Conservation (phyloP, 1,140 invertebrate genomes). For the Aphidius ervi region DNA sequence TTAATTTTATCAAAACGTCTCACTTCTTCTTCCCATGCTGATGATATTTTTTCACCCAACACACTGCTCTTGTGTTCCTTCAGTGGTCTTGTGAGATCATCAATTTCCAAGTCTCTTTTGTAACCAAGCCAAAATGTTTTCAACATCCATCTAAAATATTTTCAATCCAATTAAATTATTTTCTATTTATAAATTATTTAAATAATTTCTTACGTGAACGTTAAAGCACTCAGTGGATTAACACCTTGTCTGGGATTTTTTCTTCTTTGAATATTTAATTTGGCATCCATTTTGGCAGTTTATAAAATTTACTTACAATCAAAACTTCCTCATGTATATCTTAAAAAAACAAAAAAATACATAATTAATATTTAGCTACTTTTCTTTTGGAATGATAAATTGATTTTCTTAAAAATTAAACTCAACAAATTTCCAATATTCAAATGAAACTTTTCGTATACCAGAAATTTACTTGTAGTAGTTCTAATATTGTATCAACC, state of each 20-base stretch:
- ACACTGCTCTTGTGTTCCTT: constrained; percentile 54
- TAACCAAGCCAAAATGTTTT: constrained; percentile 63
- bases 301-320: too few relatives aligned
- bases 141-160: constrained; percentile 59
- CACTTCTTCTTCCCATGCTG: constrained; percentile 40
- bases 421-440: too few relatives aligned
- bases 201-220: constrained; percentile 54
- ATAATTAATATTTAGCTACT: too few relatives aligned
- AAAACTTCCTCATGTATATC: too few relatives aligned
- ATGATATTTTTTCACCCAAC: constrained; percentile 49
- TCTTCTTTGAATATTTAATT: constrained; percentile 41
- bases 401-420: too few relatives aligned
- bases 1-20: constrained; percentile 22
- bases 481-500: too few relatives aligned
- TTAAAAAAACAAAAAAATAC: too few relatives aligned
- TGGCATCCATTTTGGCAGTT: constrained; percentile 47
- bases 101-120: constrained; percentile 62
- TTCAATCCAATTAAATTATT: not conserved
- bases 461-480: too few relatives aligned
- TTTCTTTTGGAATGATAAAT: too few relatives aligned
- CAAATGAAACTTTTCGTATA: too few relatives aligned
- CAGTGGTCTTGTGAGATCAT: constrained; percentile 65
- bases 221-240: constrained; percentile 53
- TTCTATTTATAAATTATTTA: not conserved
- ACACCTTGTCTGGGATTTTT: constrained; percentile 55